A percentile compares a stretch with the other conserved stretches of the same genome.
These are phyloP conservation scores for Clangula hyemalis DNA, from an alignment of 2,797 vertebrate species.

Conservation along the genomic window DNA sequence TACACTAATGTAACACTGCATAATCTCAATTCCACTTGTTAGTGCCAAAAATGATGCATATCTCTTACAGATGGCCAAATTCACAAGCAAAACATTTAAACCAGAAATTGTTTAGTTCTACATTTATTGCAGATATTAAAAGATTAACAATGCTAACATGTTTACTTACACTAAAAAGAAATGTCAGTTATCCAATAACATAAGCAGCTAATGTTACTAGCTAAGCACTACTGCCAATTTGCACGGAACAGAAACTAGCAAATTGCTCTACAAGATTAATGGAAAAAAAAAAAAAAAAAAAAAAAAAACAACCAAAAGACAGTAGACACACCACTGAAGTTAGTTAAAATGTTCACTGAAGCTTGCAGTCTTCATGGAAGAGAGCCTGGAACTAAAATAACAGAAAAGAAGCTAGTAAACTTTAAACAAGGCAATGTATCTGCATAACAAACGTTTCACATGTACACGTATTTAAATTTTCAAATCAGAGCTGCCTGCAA, in stretches of 20 bases:
- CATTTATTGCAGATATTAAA: constrained; percentile 76
- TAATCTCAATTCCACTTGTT: neutral
- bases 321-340: constrained; percentile 64
- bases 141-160: constrained; percentile 65
- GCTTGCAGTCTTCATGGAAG: constrained; percentile 72
- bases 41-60: constrained; percentile 7
- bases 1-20: neutral
- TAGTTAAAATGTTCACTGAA: constrained; percentile 70
- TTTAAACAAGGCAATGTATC: neutral
- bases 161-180: constrained; percentile 61
- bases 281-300: constrained; percentile 54
- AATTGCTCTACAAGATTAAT: constrained; percentile 60
- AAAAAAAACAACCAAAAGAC: constrained; percentile 60
- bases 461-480: constrained; percentile 23
- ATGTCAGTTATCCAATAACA: constrained; percentile 49
- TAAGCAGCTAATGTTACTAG: constrained; percentile 41
- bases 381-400: constrained; percentile 77
- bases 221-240: constrained; percentile 50
- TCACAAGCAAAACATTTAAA: constrained; percentile 51
- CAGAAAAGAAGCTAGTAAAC: constrained; percentile 73
- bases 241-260: constrained; percentile 46
- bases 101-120: constrained; percentile 31
- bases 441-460: constrained; percentile 16
- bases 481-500: constrained; percentile 4
- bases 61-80: constrained; percentile 12